A percentile compares a stretch with the other conserved stretches of the same genome.
These are phyloP conservation scores for Odontomachus brunneus DNA, from an alignment of 1,140 invertebrate genomes.

Conservation along the genomic window DNA sequence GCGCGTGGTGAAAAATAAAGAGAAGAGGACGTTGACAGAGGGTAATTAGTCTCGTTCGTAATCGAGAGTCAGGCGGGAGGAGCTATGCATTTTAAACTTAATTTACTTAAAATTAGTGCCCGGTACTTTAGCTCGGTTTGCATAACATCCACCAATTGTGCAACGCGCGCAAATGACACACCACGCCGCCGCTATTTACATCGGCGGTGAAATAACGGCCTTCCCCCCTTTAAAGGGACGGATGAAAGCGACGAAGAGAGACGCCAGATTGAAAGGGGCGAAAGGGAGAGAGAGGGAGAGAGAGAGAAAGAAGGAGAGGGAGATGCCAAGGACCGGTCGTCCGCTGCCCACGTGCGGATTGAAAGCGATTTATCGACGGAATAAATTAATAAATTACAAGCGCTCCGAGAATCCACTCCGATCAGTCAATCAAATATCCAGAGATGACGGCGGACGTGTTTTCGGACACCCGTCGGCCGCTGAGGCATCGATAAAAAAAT, in stretches of 20 bases:
- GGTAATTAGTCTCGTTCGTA: background rate
- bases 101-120: slow-evolving; percentile 38
- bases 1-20: too few species aligned
- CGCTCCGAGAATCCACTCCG: slow-evolving; percentile 46
- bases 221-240: background rate
- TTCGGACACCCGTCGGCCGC: slow-evolving; percentile 30
- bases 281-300: background rate
- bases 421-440: slow-evolving; percentile 51
- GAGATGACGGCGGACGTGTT: slow-evolving; percentile 26
- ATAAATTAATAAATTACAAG: slow-evolving; percentile 76
- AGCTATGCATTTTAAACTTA: slow-evolving; percentile 20
- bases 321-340: slow-evolving; percentile 48
- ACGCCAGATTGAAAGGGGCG: slow-evolving; percentile 2
- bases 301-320: slow-evolving; percentile 19
- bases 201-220: slow-evolving; percentile 48
- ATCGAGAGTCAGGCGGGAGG: background rate
- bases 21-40: background rate
- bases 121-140: slow-evolving; percentile 1
- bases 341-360: slow-evolving; percentile 69
- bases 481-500: slow-evolving; percentile 41
- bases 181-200: slow-evolving; percentile 34
- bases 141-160: slow-evolving; percentile 46
- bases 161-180: slow-evolving; percentile 50
- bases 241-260: background rate
- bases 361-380: slow-evolving; percentile 72